Evolutionary conservation across 2,113 vertebrate genomes (phyloP).

Genomic region (Irena cyanogastra): DNA sequence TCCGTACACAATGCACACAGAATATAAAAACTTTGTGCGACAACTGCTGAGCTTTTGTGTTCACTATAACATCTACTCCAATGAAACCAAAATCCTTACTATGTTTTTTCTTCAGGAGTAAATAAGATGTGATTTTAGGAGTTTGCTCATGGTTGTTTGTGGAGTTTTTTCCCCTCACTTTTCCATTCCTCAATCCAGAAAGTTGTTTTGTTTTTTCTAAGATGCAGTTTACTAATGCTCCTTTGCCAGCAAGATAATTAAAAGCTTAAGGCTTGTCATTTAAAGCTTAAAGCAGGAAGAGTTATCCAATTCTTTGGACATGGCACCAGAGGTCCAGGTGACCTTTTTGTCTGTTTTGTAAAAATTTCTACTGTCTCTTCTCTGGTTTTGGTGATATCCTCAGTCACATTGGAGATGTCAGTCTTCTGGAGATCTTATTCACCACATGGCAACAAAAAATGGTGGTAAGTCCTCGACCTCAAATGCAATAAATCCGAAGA

Average conservation of each 20-base stretch:
- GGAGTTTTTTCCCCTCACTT: not conserved
- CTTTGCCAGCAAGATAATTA: not conserved
- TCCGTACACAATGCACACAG: not conserved
- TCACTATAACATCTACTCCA: not conserved
- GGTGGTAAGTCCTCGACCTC: not conserved
- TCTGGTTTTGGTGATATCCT: not conserved
- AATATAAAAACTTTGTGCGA: not conserved
- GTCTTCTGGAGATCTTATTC: not conserved
- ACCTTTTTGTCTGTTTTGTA: not conserved
- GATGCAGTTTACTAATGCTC: not conserved
- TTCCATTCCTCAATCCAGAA: not conserved
- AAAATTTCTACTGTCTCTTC: not conserved
- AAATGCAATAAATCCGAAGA: not conserved
- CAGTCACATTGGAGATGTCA: rapidly evolving
- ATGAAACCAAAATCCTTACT: not conserved
- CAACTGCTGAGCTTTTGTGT: not conserved
- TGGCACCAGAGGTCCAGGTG: not conserved
- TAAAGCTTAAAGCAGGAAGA: not conserved
- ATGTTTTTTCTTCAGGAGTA: not conserved
- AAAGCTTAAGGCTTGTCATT: not conserved
- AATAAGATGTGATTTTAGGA: not conserved
- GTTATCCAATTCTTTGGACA: not conserved
- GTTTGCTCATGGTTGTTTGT: not conserved
- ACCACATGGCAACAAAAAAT: not conserved
- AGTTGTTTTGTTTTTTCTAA: not conserved